Conservation (phyloP, 2,888 invertebrate genomes). For the Monopis laevigella region DNA sequence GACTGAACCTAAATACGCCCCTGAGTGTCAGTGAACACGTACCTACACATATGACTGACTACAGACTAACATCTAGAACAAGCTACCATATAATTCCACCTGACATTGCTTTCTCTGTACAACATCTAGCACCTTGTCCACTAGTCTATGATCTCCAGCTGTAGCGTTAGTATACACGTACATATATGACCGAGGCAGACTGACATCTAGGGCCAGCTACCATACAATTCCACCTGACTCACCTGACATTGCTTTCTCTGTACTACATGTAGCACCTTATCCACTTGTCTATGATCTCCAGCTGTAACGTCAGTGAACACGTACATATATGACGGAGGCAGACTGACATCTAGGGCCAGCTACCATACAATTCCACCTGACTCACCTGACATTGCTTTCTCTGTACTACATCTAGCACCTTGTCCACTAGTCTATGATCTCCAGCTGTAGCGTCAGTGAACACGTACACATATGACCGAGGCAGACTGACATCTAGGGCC, state of each 20-base stretch:
- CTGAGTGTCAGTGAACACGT: no score
- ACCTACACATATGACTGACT: no score
- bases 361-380: constrained; percentile 71
- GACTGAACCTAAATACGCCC: no score
- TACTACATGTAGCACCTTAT: constrained; percentile 71
- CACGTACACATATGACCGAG: constrained; percentile 76
- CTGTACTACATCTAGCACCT: constrained; percentile 74
- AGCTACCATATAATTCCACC: no score
- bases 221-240: constrained; percentile 70
- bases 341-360: constrained; percentile 71
- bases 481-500: constrained; percentile 71
- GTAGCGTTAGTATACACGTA: constrained; percentile 83
- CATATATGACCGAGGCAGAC: constrained; percentile 73
- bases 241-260: constrained; percentile 80
- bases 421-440: constrained; percentile 70
- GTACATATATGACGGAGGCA: constrained; percentile 75
- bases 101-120: constrained; percentile 78
- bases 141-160: constrained; percentile 71
- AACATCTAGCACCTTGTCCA: constrained; percentile 70
- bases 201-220: constrained; percentile 72
- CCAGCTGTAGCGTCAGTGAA: constrained; percentile 80
- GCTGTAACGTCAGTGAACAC: constrained; percentile 82
- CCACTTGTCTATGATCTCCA: constrained; percentile 70
- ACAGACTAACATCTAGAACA: no score
- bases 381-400: constrained; percentile 78